These are phyloP conservation scores for Frankliniella intonsa DNA, from an alignment of 2,888 invertebrate species.

Conservation along the genomic window DNA sequence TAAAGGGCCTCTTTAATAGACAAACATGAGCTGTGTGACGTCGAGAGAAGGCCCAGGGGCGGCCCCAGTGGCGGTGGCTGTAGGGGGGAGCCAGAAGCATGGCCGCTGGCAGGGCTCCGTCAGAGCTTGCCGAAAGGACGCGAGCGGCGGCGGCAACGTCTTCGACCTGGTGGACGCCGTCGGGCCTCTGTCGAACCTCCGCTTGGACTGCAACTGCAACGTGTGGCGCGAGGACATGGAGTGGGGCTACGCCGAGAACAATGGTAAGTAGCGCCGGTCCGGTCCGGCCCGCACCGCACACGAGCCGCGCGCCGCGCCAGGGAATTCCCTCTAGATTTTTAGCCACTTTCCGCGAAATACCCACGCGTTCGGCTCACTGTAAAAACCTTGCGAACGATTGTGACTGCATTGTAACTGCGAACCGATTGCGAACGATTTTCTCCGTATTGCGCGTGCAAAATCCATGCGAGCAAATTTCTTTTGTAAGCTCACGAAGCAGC, in stretches of 20 bases:
- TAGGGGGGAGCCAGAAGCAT: background rate
- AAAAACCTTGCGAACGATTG: no score
- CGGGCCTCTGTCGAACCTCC: background rate
- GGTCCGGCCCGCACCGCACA: background rate
- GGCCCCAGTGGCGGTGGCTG: background rate
- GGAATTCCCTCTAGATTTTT: no score
- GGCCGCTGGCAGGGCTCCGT: background rate
- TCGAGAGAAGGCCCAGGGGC: slow-evolving; percentile 18
- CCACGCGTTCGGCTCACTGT: no score
- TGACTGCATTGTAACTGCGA: no score
- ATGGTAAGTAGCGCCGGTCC: background rate
- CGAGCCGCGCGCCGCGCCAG: no score
- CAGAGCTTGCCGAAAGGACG: background rate
- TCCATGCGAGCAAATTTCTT: no score
- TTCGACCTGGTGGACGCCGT: background rate
- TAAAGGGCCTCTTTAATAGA: slow-evolving; percentile 8
- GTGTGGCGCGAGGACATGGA: background rate
- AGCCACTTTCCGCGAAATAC: no score
- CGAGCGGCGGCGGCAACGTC: background rate
- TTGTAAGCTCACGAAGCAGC: no score
- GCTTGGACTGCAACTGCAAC: slow-evolving; percentile 22
- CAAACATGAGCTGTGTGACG: slow-evolving; percentile 19
- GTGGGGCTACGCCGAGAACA: slow-evolving; percentile 15
- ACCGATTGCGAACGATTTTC: no score
- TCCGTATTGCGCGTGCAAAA: no score